Base-by-base conservation (phyloP, 1,140 invertebrate species). In the Acromyrmex charruanus region DNA sequence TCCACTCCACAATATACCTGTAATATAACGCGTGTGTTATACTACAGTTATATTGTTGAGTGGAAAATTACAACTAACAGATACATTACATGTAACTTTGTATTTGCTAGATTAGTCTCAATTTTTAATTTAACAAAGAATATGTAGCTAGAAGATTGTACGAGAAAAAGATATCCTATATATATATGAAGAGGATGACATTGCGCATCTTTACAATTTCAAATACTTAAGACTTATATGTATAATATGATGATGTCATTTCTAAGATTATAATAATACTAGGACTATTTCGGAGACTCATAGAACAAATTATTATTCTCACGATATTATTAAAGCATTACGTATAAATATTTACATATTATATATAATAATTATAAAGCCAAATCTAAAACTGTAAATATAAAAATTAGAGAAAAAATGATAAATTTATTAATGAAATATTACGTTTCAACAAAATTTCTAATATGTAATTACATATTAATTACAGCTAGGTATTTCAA, bases 171-270 rank as follows among this genome's bases (percentile, higher is more conserved):
- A 49, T 2, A 63, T 66, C 2, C 16, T 66, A 14, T n/a, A 12
- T 31, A 31, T n/a, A 63, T 6, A 7, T 21, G 1, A 53, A 80
- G 61, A 65, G 44, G 18, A 79, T 79, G 28, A 68, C n/a, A 68
- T 53, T 21, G 25, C 44, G 44, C 14, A 49, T 79, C 44, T 12
- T 25, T 66, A 51, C 59, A 66, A 18, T 79, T 80, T 79, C 61
- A 39, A 66, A 35, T 79, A 68, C 16, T 14, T 80, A 80, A 80
- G 63, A 68, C 35, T 68, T 59, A 53, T 35, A 18, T 28, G 5
- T 51, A 14, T 53, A 53, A 79, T 18, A 55, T 51, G 18, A 44
- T 44, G 12, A 66, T 53, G 44, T 79, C 61, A 66, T 66, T 31
- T 14, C 1, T 16, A 21, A 49, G 14, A 80, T 80, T 39, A 14